A percentile compares a stretch with the other conserved stretches of the same genome.
Conservation (phyloP, 2,113 vertebrate species). For the Peromyscus californicus region DNA sequence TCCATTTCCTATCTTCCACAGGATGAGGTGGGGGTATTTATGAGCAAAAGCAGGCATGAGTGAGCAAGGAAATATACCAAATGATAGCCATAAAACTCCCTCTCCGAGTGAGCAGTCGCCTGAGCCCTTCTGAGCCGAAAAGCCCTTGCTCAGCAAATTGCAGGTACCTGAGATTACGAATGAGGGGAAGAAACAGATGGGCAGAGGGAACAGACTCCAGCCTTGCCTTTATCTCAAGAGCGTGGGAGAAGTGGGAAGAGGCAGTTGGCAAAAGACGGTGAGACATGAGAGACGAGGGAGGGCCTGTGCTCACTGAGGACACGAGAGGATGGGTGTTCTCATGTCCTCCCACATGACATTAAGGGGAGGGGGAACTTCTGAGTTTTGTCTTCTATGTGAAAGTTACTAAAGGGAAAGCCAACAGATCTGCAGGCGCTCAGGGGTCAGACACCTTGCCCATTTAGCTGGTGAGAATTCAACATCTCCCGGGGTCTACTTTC, state of each 20-base stretch:
- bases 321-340: not conserved
- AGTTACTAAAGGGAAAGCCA: not conserved
- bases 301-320: not conserved
- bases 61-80: constrained; percentile 43
- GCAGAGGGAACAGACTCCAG: not conserved
- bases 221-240: not conserved
- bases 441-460: not conserved
- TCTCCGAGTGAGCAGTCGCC: not conserved
- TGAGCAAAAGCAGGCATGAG: constrained; percentile 8
- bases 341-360: not conserved
- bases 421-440: not conserved
- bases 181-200: not conserved
- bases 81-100: constrained; percentile 2
- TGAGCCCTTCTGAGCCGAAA: not conserved
- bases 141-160: constrained; percentile 65
- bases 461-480: not conserved
- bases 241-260: not conserved
- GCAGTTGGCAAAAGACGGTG: not conserved
- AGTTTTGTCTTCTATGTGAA: not conserved
- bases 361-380: not conserved
- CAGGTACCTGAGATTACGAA: constrained; percentile 19
- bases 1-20: constrained; percentile 65
- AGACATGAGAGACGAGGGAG: constrained; percentile 3
- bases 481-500: not conserved
- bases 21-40: constrained; percentile 47